Conservation (phyloP, 2,797 vertebrate species). For the Pseudomugil gertrudae region DNA sequence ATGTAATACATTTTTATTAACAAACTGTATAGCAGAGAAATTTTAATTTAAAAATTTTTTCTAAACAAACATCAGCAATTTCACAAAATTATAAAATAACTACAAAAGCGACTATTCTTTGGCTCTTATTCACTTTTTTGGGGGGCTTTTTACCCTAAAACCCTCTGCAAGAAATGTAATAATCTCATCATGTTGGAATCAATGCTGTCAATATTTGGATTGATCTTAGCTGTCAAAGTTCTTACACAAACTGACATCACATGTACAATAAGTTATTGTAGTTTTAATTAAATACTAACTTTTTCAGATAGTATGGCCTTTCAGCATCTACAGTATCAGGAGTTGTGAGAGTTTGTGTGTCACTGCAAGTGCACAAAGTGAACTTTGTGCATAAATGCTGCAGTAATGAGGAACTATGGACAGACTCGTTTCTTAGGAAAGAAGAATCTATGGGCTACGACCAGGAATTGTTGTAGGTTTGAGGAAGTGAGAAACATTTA, state of each 20-base stretch:
- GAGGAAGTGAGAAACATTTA: constrained; percentile 69
- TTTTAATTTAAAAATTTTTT: too few relatives aligned
- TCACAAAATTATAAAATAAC: too few relatives aligned
- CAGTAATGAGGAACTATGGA: constrained; percentile 59
- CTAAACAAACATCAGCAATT: too few relatives aligned
- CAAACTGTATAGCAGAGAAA: too few relatives aligned
- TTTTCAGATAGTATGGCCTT: not conserved
- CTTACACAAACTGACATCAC: not conserved
- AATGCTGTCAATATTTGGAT: too few relatives aligned
- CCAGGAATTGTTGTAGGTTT: constrained; percentile 59
- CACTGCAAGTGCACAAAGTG: constrained; percentile 4
- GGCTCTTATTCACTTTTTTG: too few relatives aligned
- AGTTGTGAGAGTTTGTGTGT: constrained; percentile 7
- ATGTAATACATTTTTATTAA: too few relatives aligned
- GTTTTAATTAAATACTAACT: not conserved
- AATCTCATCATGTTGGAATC: too few relatives aligned
- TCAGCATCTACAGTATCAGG: not conserved
- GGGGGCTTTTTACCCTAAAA: too few relatives aligned
- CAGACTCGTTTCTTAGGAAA: constrained; percentile 56
- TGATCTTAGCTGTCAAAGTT: not conserved
- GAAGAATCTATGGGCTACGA: constrained; percentile 22
- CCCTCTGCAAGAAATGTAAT: too few relatives aligned
- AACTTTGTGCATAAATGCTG: constrained; percentile 25
- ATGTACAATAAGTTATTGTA: not conserved
- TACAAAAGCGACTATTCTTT: too few relatives aligned